Percentiles rank a stretch among this genome's conserved stretches.
phyloP scores from a whole-genome alignment of 1,140 invertebrate species.

The Ylistrum balloti region DNA sequence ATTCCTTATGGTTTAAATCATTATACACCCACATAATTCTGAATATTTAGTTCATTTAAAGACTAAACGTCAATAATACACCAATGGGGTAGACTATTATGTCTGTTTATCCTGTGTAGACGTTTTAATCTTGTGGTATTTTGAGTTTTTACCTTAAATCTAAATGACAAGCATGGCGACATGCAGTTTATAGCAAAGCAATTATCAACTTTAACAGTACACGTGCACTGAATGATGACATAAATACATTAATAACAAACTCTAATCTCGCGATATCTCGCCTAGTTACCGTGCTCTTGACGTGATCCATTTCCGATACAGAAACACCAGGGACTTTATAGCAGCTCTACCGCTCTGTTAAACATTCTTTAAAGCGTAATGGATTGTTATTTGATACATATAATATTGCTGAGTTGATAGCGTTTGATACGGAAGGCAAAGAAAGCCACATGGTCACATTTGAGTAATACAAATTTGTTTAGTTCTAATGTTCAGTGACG shows the following conservation, averaged over 20 bases:
- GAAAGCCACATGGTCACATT: conserved; percentile 5
- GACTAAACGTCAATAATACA: no score
- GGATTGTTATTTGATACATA: not conserved
- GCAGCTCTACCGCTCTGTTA: not conserved
- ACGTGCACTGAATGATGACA: not conserved
- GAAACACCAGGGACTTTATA: not conserved
- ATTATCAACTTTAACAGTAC: not conserved
- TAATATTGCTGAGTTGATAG: not conserved
- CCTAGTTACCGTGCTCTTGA: not conserved
- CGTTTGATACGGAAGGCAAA: not conserved
- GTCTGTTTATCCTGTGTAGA: no score
- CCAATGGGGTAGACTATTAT: no score
- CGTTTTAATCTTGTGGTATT: no score
- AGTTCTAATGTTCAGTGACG: not conserved
- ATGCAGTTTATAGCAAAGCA: not conserved
- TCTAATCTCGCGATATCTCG: not conserved
- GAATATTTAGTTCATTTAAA: no score
- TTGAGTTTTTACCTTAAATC: no score
- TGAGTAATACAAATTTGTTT: not conserved
- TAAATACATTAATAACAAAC: conserved; percentile 7
- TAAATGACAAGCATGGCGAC: no score
- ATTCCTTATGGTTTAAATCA: no score
- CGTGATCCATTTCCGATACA: not conserved
- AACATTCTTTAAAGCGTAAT: conserved; percentile 4
- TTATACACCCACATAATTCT: no score